phyloP scores from a whole-genome alignment of 1,140 invertebrate species.

The Papilio helenus region DNA sequence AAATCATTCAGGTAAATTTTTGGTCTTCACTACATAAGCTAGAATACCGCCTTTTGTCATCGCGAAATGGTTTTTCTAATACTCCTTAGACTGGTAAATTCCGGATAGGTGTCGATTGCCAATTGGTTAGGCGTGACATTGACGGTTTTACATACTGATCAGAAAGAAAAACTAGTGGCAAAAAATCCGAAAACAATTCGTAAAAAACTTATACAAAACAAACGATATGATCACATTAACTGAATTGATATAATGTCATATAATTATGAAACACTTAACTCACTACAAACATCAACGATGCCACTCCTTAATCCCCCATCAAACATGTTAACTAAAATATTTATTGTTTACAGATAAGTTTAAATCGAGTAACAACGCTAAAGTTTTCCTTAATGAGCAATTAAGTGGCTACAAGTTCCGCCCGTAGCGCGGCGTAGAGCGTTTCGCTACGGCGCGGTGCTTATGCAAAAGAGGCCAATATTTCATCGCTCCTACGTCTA shows the following conservation, averaged over 20 bases:
- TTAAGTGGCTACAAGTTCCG: slow-evolving; percentile 69
- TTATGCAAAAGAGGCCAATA: slow-evolving; percentile 81
- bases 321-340: slow-evolving; percentile 33
- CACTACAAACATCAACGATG: neutral
- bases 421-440: slow-evolving; percentile 62
- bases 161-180: neutral
- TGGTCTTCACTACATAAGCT: too few species aligned
- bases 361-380: slow-evolving; percentile 50
- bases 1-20: neutral
- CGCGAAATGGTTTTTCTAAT: too few species aligned
- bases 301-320: neutral
- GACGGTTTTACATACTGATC: too few species aligned
- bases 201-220: too few species aligned
- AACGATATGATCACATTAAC: too few species aligned
- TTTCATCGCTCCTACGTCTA: slow-evolving; percentile 77
- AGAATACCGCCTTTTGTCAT: too few species aligned
- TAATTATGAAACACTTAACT: too few species aligned
- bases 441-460: slow-evolving; percentile 63
- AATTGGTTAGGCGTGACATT: too few species aligned
- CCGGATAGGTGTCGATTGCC: too few species aligned
- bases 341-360: slow-evolving; percentile 45
- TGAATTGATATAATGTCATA: too few species aligned
- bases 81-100: too few species aligned
- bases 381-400: slow-evolving; percentile 69
- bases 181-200: neutral